Percentiles rank a stretch among this genome's conserved stretches.
These are phyloP conservation scores for Sericinus montela DNA, from an alignment of 2,888 invertebrate species.

Conservation along the genomic window DNA sequence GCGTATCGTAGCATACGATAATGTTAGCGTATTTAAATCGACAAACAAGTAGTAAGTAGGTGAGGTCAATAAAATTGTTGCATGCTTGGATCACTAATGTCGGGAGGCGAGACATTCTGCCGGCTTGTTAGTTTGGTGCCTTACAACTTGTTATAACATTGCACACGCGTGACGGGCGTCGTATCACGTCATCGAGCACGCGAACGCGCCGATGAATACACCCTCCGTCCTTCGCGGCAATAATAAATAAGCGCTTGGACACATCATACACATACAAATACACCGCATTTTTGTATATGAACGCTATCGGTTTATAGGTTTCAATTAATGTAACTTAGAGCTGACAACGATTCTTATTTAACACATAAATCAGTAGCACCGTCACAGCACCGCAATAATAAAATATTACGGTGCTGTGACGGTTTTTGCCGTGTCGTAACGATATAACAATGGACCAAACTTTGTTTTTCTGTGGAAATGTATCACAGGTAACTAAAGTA, in stretches of 20 bases:
- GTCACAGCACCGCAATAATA: no score
- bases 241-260: slow-evolving; percentile 34
- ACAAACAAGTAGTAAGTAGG: slow-evolving; percentile 20
- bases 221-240: slow-evolving; percentile 41
- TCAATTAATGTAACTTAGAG: neutral
- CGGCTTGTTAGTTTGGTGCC: slow-evolving; percentile 61
- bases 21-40: slow-evolving; percentile 21
- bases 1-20: slow-evolving; percentile 16
- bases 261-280: slow-evolving; percentile 24
- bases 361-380: no score
- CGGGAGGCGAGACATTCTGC: slow-evolving; percentile 40
- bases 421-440: no score
- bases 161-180: slow-evolving; percentile 69
- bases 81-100: slow-evolving; percentile 42
- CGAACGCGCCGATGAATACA: slow-evolving; percentile 53
- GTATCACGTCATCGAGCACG: slow-evolving; percentile 72
- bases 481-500: no score
- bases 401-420: no score
- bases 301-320: neutral
- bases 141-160: slow-evolving; percentile 66
- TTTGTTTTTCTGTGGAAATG: no score
- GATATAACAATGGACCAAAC: no score
- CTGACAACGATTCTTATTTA: neutral
- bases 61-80: slow-evolving; percentile 41
- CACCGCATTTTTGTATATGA: neutral